phyloP scores from a whole-genome alignment of 2,888 invertebrate genomes.

The Rhodophaea formosa region DNA sequence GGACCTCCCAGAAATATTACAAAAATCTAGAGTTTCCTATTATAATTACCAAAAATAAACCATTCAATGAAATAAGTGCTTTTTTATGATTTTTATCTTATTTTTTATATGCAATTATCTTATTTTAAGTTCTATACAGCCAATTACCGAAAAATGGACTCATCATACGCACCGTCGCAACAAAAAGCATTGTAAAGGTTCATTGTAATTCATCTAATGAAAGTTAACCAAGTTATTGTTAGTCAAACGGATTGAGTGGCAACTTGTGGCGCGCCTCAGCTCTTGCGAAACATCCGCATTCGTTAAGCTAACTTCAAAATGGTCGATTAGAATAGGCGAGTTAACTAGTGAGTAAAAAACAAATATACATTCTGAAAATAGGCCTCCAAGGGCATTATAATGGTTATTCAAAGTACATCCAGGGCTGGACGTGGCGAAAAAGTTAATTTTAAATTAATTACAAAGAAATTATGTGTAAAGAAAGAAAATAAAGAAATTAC shows the following conservation, averaged over 20 bases:
- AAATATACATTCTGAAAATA: too few relatives aligned
- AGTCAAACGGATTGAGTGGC: conserved; percentile 28
- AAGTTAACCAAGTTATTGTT: conserved; percentile 28
- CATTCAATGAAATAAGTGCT: too few relatives aligned
- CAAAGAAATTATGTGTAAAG: too few relatives aligned
- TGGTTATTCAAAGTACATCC: too few relatives aligned
- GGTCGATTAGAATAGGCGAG: background rate
- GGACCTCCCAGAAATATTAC: too few relatives aligned
- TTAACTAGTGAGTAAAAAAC: background rate
- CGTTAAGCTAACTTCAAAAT: conserved; percentile 34
- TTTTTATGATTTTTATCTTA: too few relatives aligned
- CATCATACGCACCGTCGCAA: background rate
- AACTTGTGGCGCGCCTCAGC: conserved; percentile 19
- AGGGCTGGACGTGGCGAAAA: too few relatives aligned
- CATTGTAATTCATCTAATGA: conserved; percentile 23
- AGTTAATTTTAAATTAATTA: too few relatives aligned
- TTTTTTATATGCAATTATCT: background rate
- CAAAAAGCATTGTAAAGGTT: conserved; percentile 12
- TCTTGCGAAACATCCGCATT: conserved; percentile 61
- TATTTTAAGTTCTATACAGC: background rate
- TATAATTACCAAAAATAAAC: too few relatives aligned
- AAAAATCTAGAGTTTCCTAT: too few relatives aligned
- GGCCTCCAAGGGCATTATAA: too few relatives aligned
- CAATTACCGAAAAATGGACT: background rate
- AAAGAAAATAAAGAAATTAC: too few relatives aligned